Evolutionary conservation across 2,113 vertebrate genomes (phyloP).

Genomic region (Austrofundulus limnaeus): DNA sequence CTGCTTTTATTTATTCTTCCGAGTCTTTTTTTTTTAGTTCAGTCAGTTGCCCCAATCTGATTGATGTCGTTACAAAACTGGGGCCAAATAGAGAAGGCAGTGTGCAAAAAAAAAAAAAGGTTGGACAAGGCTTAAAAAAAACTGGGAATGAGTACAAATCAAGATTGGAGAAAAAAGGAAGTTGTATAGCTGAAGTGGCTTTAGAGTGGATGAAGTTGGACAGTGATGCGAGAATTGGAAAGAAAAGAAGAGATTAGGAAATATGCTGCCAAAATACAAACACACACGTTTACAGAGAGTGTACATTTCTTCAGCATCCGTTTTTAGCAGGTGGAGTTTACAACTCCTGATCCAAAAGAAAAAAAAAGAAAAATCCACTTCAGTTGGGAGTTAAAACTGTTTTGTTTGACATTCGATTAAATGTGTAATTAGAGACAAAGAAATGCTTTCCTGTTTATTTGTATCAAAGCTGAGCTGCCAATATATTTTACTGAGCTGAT

Average conservation of each 20-base stretch:
- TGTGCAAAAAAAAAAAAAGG: not conserved
- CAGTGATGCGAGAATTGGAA: constrained; percentile 12
- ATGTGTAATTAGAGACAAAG: constrained; percentile 15
- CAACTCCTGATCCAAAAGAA: constrained; percentile 24
- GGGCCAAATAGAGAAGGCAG: constrained; percentile 6
- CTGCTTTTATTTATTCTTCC: constrained; percentile 73
- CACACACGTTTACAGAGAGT: constrained; percentile 1
- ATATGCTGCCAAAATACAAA: constrained; percentile 13
- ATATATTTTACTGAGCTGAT: constrained; percentile 52
- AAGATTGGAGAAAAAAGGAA: constrained; percentile 2
- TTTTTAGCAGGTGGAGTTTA: not conserved
- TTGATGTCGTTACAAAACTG: constrained; percentile 35
- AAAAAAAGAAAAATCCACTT: not conserved
- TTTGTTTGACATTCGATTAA: constrained; percentile 43
- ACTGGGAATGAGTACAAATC: constrained; percentile 14
- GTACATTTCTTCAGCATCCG: constrained; percentile 14
- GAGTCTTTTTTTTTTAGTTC: constrained; percentile 36
- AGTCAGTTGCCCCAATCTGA: constrained; percentile 26
- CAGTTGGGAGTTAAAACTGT: constrained; percentile 16
- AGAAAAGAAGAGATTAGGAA: constrained; percentile 21
- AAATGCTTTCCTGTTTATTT: constrained; percentile 28
- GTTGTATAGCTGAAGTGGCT: constrained; percentile 11
- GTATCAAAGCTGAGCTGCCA: constrained; percentile 37
- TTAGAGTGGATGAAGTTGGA: constrained; percentile 12
- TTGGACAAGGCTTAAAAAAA: constrained; percentile 1